Evolutionary conservation across 2,797 vertebrate genomes (phyloP).

Genomic region (Corythornis leucogaster): DNA sequence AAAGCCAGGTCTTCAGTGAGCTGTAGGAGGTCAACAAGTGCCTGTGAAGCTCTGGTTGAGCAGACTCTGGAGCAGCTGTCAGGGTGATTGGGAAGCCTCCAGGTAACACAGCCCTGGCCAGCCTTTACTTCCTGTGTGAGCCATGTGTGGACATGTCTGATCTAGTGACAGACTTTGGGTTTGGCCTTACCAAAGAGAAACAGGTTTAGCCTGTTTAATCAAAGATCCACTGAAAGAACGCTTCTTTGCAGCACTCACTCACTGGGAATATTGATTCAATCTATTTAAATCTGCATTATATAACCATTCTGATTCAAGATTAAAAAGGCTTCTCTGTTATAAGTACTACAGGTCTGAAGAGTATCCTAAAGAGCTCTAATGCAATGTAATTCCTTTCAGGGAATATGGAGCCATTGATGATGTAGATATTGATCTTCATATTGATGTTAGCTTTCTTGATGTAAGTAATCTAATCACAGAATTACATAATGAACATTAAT

Average conservation of each 20-base stretch:
- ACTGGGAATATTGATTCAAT: neutral
- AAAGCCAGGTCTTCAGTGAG: neutral
- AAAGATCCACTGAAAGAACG: neutral
- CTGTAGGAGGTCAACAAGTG: rapidly evolving
- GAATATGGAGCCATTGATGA: constrained; percentile 95
- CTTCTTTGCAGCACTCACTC: neutral
- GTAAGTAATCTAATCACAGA: constrained; percentile 82
- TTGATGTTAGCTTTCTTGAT: constrained; percentile 93
- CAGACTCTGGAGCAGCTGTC: neutral
- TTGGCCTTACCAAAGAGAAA: neutral
- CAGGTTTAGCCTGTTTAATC: neutral
- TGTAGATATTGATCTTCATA: constrained; percentile 92
- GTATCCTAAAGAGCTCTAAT: constrained; percentile 25
- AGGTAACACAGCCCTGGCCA: neutral
- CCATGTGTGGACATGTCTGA: rapidly evolving
- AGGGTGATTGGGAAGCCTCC: neutral
- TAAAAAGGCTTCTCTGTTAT: neutral
- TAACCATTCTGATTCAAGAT: neutral
- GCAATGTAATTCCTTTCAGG: constrained; percentile 78
- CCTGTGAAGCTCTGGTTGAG: neutral
- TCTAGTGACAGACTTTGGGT: neutral
- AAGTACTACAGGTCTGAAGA: neutral
- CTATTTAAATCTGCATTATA: constrained; percentile 17
- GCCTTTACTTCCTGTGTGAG: neutral
- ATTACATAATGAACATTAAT: constrained; percentile 27